Evolutionary conservation across 2,113 vertebrate species (phyloP), one percentile per base, ranked within the genome.

Genomic region (Chascanopsetta lugubris): DNA sequence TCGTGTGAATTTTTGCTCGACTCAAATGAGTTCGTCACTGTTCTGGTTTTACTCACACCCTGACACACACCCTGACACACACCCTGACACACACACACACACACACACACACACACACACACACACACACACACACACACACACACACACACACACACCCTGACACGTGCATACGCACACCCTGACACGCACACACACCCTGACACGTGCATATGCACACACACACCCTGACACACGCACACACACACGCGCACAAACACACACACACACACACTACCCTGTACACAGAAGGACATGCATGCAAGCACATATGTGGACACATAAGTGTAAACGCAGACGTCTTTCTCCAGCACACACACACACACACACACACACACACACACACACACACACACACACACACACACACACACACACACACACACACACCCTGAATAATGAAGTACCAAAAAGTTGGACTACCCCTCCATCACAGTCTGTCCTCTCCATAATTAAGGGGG

Each of bases 1-100:
- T 87, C 51, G 83, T 89, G 90, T 91, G 88, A 91, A 91, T 91
- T 91, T 87, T 58, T 79, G 68, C 51, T 84, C 71, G 22, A 81
- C 63, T 75, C 69, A 80, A 85, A 87, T 75, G 69, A 89, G 74
- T 84, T 83, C 78, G 61, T 62, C 85, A 60, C 80, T 34, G 84
- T 76, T 77, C 78, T 88, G 88, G 87, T 82, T 75, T 77, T 69
- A 74, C 83, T 84, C 67, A 32, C 83, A 69, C 78, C 54, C 47
- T 40, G 50, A 6, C 72, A 62, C 46, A 62, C 38, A 38, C 43
- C 34, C 13, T 56, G 46, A 67, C 15, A 18, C 58, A 57, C 54
- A 54, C 53, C 6, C 57, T 32, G 59, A 50, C 15, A 42, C 34
- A 36, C 34, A 36, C 34, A 38, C 34, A 38, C 34, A 34, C 18